phyloP scores from a whole-genome alignment of 1,140 invertebrate genomes.

The Drosophila biarmipes region DNA sequence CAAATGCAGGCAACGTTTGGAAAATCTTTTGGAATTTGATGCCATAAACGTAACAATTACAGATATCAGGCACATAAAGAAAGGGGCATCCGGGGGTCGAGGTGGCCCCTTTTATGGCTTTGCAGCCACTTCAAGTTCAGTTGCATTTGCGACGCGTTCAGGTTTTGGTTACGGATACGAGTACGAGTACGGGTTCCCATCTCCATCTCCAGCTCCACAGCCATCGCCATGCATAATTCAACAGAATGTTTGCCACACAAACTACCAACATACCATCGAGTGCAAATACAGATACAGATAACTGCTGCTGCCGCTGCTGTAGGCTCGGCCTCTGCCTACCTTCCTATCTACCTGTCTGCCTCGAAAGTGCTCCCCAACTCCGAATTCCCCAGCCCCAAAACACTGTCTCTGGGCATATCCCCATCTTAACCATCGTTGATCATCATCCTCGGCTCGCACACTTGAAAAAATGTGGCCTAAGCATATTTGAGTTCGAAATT shows the following conservation, averaged over 20 bases:
- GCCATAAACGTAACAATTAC: slow-evolving; percentile 71
- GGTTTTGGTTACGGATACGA: slow-evolving; percentile 48
- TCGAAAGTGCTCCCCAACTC: slow-evolving; percentile 30
- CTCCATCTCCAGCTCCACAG: slow-evolving; percentile 10
- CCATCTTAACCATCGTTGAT: slow-evolving; percentile 70
- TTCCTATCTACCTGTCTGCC: slow-evolving; percentile 47
- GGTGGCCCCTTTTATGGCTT: slow-evolving; percentile 60
- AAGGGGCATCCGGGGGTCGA: neutral
- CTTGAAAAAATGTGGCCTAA: slow-evolving; percentile 1
- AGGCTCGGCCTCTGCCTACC: slow-evolving; percentile 25
- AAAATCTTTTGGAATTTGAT: slow-evolving; percentile 68
- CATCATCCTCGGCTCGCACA: slow-evolving; percentile 47
- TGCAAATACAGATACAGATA: slow-evolving; percentile 70
- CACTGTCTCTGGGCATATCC: slow-evolving; percentile 26
- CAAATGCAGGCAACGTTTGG: slow-evolving; percentile 67
- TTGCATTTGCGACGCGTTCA: slow-evolving; percentile 55
- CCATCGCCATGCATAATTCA: slow-evolving; percentile 69
- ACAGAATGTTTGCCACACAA: slow-evolving; percentile 65
- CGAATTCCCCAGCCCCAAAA: slow-evolving; percentile 11
- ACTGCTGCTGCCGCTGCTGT: slow-evolving; percentile 15
- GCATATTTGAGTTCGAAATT: neutral
- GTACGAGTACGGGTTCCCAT: slow-evolving; percentile 45
- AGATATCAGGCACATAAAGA: slow-evolving; percentile 28
- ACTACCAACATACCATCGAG: slow-evolving; percentile 62
- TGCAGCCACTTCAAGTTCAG: slow-evolving; percentile 71